phyloP scores from a whole-genome alignment of 2,113 vertebrate genomes.

The Carassius gibelio region DNA sequence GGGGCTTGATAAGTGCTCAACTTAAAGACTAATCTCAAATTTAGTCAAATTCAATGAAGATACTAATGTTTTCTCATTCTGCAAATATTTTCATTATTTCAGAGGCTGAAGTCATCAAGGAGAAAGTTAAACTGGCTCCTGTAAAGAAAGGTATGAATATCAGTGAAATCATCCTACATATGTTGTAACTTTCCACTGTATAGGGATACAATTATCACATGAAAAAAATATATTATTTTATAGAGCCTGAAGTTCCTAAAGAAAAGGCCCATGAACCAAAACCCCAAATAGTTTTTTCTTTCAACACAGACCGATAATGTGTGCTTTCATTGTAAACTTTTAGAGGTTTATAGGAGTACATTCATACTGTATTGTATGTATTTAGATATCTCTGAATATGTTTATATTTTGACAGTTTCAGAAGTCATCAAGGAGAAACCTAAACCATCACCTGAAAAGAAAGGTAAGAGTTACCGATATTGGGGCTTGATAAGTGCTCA shows the following conservation, averaged over 20 bases:
- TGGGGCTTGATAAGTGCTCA: neutral
- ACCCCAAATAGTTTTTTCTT: too few relatives aligned
- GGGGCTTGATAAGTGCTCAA: neutral
- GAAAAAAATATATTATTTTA: neutral
- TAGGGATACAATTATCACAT: too few relatives aligned
- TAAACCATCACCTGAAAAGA: neutral
- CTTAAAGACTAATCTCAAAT: neutral
- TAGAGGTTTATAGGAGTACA: neutral
- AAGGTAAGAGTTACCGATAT: neutral
- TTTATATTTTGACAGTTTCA: neutral
- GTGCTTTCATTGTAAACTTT: neutral
- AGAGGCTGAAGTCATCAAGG: slow-evolving; percentile 2
- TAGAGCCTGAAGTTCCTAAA: too few relatives aligned
- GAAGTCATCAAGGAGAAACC: neutral
- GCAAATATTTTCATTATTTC: neutral
- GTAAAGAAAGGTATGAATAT: slow-evolving; percentile 9
- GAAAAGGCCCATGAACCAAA: too few relatives aligned
- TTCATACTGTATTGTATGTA: neutral
- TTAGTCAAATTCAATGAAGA: neutral
- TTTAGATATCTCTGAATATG: neutral
- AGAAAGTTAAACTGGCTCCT: neutral
- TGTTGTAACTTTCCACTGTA: neutral
- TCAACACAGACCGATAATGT: neutral
- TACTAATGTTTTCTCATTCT: neutral
- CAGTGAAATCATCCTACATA: neutral